A percentile compares a stretch with the other conserved stretches of the same genome.
Conservation (phyloP, 2,888 invertebrate genomes). For the Escarpia spicata region DNA sequence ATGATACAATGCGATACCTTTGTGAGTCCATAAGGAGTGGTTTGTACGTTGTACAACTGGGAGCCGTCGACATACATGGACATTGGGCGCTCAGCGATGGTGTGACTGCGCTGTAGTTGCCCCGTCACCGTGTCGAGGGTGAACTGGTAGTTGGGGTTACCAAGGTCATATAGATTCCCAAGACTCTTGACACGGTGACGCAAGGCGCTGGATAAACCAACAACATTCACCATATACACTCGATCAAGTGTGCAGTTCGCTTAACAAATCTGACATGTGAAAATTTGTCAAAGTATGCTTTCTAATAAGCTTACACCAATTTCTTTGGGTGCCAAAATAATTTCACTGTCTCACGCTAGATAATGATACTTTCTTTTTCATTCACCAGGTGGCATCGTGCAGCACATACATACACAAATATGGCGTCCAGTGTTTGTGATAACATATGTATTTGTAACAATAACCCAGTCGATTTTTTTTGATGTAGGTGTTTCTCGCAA, state of each 20-base stretch:
- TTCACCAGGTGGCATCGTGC: too few species aligned
- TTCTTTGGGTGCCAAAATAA: too few species aligned
- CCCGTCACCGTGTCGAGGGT: neutral
- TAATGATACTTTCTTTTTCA: too few species aligned
- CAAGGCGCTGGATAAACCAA: neutral
- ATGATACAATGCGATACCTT: neutral
- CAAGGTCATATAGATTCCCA: neutral
- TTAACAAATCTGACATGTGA: neutral
- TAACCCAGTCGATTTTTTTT: too few species aligned
- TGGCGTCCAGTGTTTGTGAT: too few species aligned
- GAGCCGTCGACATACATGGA: neutral
- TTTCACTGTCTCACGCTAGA: too few species aligned
- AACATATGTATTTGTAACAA: too few species aligned
- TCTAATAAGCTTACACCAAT: too few species aligned
- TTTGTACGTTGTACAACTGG: neutral
- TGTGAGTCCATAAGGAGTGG: neutral
- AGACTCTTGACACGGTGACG: conserved; percentile 6
- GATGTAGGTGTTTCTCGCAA: too few species aligned
- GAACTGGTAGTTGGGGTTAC: neutral
- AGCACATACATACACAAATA: too few species aligned
- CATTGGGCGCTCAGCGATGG: neutral
- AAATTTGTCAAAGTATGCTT: too few species aligned
- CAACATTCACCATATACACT: neutral
- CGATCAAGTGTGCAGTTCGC: neutral
- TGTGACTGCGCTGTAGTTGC: conserved; percentile 5